These are phyloP conservation scores for Cichladusa arquata DNA, from an alignment of 2,113 vertebrate genomes.

Conservation along the genomic window DNA sequence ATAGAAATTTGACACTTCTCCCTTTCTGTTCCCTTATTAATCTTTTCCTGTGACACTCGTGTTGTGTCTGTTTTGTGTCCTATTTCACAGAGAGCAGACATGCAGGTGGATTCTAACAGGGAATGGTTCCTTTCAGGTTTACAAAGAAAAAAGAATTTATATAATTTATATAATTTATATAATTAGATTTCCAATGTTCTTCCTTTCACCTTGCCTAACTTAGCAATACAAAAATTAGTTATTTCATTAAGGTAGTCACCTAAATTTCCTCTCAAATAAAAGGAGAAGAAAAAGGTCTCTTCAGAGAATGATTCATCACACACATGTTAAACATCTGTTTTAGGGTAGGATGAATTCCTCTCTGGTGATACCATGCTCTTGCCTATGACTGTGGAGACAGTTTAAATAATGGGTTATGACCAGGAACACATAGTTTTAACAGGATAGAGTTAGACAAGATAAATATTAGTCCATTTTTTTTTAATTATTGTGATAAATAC, in stretches of 20 bases:
- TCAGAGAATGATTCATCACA: neutral
- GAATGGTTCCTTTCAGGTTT: neutral
- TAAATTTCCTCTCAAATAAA: neutral
- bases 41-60: neutral
- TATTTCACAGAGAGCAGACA: neutral
- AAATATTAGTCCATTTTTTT: neutral
- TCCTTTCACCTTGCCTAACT: neutral
- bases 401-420: neutral
- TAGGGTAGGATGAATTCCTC: neutral
- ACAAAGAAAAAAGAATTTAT: neutral
- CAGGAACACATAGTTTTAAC: neutral
- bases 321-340: neutral
- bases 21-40: neutral
- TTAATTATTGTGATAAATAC: neutral
- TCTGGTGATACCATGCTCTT: neutral
- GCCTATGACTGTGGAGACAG: neutral
- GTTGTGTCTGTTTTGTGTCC: neutral
- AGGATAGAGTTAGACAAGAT: neutral
- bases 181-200: neutral
- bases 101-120: neutral
- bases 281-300: neutral
- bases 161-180: neutral
- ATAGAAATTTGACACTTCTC: neutral
- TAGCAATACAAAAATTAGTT: neutral
- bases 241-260: constrained; percentile 8